Evolutionary conservation across 1,140 invertebrate genomes (phyloP).

Genomic region (Tigriopus japonicus): DNA sequence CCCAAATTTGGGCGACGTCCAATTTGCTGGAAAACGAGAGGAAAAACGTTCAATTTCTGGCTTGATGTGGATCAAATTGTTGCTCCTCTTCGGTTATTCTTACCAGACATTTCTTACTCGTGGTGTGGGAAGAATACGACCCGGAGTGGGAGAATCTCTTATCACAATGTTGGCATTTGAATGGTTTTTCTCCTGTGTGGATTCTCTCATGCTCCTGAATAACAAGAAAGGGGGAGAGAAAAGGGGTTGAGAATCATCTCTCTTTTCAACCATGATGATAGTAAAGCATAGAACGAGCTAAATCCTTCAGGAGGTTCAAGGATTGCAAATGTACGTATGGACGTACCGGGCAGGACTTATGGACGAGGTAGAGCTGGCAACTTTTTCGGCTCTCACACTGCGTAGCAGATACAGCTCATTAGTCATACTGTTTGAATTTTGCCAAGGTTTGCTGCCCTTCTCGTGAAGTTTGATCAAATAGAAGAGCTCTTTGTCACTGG

Average conservation of each 20-base stretch:
- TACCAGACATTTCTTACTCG: conserved; percentile 77
- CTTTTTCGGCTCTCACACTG: too few species aligned
- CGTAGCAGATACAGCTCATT: too few species aligned
- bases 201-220: conserved; percentile 79
- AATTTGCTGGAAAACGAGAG: conserved; percentile 8
- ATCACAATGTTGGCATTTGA: conserved; percentile 87
- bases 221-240: neutral
- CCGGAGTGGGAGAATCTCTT: conserved; percentile 98
- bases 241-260: neutral
- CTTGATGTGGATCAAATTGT: neutral
- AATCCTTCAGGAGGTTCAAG: neutral
- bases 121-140: conserved; percentile 98
- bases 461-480: too few species aligned
- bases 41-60: neutral
- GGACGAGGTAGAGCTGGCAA: too few species aligned
- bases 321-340: neutral
- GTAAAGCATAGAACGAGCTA: neutral
- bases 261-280: neutral
- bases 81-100: neutral
- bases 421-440: too few species aligned
- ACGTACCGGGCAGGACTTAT: neutral
- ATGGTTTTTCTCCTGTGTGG: conserved; percentile 93
- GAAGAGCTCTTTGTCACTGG: too few species aligned
- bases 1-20: conserved; percentile 9
- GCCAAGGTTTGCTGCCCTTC: too few species aligned